These are phyloP conservation scores for Tenodera sinensis DNA, from an alignment of 2,888 invertebrate species.

Conservation along the genomic window DNA sequence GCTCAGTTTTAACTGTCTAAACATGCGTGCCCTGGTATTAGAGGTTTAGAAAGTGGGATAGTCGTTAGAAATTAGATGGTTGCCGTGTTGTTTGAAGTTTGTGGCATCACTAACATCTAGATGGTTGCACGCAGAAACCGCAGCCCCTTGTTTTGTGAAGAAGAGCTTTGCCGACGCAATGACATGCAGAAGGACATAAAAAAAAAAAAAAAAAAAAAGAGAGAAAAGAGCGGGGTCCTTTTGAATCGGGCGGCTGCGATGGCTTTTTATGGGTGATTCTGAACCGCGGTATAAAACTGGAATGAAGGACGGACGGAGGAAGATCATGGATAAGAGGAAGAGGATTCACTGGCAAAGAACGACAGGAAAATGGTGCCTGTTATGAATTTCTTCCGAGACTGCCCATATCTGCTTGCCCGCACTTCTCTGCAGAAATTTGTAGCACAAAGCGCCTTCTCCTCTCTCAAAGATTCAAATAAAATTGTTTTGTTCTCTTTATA, in stretches of 20 bases:
- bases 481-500: too few relatives aligned
- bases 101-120: too few relatives aligned
- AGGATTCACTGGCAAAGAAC: neutral
- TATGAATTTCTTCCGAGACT: neutral
- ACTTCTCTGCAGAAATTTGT: neutral
- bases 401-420: neutral
- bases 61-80: too few relatives aligned
- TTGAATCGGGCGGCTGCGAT: neutral
- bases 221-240: neutral
- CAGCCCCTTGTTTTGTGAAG: too few relatives aligned
- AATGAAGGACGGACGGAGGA: neutral
- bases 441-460: neutral
- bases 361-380: neutral
- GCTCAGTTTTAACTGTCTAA: too few relatives aligned
- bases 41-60: too few relatives aligned
- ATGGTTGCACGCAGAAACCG: too few relatives aligned
- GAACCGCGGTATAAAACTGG: conserved; percentile 6
- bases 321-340: neutral
- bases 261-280: conserved; percentile 3
- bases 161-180: neutral
- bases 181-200: neutral
- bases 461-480: too few relatives aligned
- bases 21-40: too few relatives aligned
- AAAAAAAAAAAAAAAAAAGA: neutral
- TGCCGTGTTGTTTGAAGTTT: too few relatives aligned